Base-by-base conservation (phyloP, 2,888 invertebrate genomes). In the Slavum lentiscoides region DNA sequence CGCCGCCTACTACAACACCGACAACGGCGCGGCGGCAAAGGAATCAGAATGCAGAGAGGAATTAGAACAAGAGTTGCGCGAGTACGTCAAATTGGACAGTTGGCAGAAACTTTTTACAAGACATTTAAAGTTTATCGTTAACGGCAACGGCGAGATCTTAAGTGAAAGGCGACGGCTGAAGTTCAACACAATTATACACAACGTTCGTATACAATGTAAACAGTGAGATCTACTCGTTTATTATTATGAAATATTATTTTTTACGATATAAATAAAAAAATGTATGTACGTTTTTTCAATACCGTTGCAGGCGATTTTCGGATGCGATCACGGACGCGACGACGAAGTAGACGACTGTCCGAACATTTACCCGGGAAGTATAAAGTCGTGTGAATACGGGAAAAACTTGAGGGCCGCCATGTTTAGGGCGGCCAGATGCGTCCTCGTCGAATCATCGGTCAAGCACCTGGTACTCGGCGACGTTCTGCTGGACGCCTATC, bases 341-440 rank as follows among this genome's bases (percentile, higher is more conserved):
- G 70, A 80, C n/a, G 80, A 72, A 58, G 64, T 72, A 15, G 80
- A 80, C 21, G 61, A 72, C 11, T 80, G 80, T 9, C 80, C 80
- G 19, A 72, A 58, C 23, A 43, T 80, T 43, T 55, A n/a, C 9
- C 53, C 8, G 15, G 80, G 72, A 5, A 23, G 64, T 43, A 64
- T 80, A 19, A 80, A 30, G 19, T 58, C 80, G 30, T 80, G 80
- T n/a, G 21, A 64, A 19, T 23, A 43, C 8, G 80, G 64, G 11
- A 13, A 8, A 23, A 72, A 64, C 39, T 15, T 80, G 8, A 80
- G 39, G 11, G 64, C 80, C 15, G 70, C 80, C 21, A 72, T 80
- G 66, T 80, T 80, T 30, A 55, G 66, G 7, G 7, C 55, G 4
- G 80, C 72, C 1, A 72, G 72, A 43, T 80, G 80, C 23, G 2